Base-by-base conservation (phyloP, 2,797 vertebrate genomes). In the Mus minutoides region DNA sequence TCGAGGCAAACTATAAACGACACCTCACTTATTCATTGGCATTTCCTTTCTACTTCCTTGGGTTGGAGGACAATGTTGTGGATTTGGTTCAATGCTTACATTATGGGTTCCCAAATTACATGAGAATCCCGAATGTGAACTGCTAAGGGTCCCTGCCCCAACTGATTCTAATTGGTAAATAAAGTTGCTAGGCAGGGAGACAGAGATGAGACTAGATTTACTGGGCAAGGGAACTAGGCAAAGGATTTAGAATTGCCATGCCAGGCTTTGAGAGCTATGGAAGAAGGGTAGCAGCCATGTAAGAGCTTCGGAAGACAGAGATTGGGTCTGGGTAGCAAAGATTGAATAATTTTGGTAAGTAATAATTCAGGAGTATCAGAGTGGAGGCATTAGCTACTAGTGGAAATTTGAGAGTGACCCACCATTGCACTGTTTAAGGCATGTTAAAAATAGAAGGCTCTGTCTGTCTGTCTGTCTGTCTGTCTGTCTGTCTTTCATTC, bases 41-140 rank as follows among this genome's bases (percentile, higher is more conserved):
- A 22, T 95, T 79, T 85, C 37, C 64, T 40, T 92, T 87, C 62
- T 37, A 24, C 76, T 93, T 69, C 12, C 52, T 69, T 87, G n/a
- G 43, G 13, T 69, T 52, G 17, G 22, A 84, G 3, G 73, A 31
- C 56, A 90, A 62, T 22, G 67, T 21, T 37, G n/a, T 71, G n/a
- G 8, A 37, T 22, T 71, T 71, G 19, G 34, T 69, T 69, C n/a
- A 69, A 69, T 19, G 69, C 69, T 71, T 71, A n/a, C 8, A 21
- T 37, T 37, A 37, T 37, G 34, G 17, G n/a, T 37, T 71, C n/a
- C n/a, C n/a, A 71, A 71, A 37, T 11, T 37, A n/a, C 69, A 10
- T 10, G 34, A 69, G 34, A 69, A 69, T 21, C 67, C 34, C 1
- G 17, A 10, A 8, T 71, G 69, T 71, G 8, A 37, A 3, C n/a